Percentiles rank a stretch among this genome's conserved stretches.
phyloP scores from a whole-genome alignment of 2,888 invertebrate genomes.

The Paralinhomoeus sp. region DNA sequence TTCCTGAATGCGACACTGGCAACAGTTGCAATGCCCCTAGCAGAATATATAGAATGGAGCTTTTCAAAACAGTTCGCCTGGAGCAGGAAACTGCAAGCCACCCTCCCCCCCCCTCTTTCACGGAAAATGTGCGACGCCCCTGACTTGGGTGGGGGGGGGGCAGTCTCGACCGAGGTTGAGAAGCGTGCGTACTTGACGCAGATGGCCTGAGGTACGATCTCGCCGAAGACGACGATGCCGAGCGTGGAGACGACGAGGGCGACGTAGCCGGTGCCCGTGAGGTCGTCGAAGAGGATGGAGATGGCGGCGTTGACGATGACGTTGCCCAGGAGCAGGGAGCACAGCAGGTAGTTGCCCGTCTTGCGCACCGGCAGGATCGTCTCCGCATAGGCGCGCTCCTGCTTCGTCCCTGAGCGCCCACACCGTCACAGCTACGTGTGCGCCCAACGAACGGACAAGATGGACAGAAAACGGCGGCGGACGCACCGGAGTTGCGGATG shows the following conservation, averaged over 20 bases:
- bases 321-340: constrained; percentile 45
- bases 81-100: neutral
- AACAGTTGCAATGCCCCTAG: too few species aligned
- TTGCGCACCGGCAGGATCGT: constrained; percentile 67
- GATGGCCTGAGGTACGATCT: constrained; percentile 58
- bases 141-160: too few species aligned
- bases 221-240: constrained; percentile 82
- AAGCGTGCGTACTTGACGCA: constrained; percentile 10
- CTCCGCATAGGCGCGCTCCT: constrained; percentile 50
- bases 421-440: neutral
- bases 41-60: too few species aligned
- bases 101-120: constrained; percentile 82
- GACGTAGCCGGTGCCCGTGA: constrained; percentile 35
- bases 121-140: too few species aligned
- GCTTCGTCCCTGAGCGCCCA: constrained; percentile 28
- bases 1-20: too few species aligned
- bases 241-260: constrained; percentile 20
- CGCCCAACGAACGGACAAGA: too few species aligned
- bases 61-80: too few species aligned
- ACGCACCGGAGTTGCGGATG: constrained; percentile 17
- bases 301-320: constrained; percentile 92
- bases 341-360: constrained; percentile 73
- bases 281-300: constrained; percentile 75
- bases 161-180: too few species aligned
- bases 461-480: neutral